Percentiles rank a stretch among this genome's conserved stretches.
phyloP scores from a whole-genome alignment of 2,888 invertebrate species.

The Crioceris asparagi region DNA sequence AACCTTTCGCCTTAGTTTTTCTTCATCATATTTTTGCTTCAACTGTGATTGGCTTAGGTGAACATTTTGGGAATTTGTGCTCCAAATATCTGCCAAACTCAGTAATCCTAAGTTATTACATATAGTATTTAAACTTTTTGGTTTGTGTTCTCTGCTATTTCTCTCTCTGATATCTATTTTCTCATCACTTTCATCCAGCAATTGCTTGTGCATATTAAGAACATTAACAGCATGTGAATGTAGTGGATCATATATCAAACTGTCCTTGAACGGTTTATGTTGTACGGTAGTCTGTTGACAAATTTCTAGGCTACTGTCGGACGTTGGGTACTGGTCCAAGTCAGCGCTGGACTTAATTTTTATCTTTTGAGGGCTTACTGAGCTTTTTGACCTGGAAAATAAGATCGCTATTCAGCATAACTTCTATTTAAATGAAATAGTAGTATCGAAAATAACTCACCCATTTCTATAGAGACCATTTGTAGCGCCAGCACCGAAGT shows the following conservation, averaged over 20 bases:
- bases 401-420: too few species aligned
- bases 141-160: conserved; percentile 14
- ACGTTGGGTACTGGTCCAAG: conserved; percentile 12
- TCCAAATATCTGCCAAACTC: conserved; percentile 58
- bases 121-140: conserved; percentile 15
- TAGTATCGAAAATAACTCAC: too few species aligned
- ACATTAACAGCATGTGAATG: conserved; percentile 26
- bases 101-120: conserved; percentile 18
- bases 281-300: conserved; percentile 25
- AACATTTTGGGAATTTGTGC: conserved; percentile 17
- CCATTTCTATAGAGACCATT: conserved; percentile 20
- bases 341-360: too few species aligned
- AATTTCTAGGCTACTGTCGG: conserved; percentile 25
- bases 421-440: too few species aligned
- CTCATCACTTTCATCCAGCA: conserved; percentile 15
- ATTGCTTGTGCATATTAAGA: conserved; percentile 25
- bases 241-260: conserved; percentile 16
- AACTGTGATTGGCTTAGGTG: conserved; percentile 17
- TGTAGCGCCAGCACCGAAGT: conserved; percentile 32
- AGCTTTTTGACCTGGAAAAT: too few species aligned
- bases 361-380: too few species aligned
- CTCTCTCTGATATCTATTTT: too few species aligned
- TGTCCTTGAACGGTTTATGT: conserved; percentile 11
- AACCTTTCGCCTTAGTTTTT: conserved; percentile 66
- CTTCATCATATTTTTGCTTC: conserved; percentile 56